These are phyloP conservation scores for Psilopogon haemacephalus DNA, from an alignment of 2,113 vertebrate species.

Conservation along the genomic window DNA sequence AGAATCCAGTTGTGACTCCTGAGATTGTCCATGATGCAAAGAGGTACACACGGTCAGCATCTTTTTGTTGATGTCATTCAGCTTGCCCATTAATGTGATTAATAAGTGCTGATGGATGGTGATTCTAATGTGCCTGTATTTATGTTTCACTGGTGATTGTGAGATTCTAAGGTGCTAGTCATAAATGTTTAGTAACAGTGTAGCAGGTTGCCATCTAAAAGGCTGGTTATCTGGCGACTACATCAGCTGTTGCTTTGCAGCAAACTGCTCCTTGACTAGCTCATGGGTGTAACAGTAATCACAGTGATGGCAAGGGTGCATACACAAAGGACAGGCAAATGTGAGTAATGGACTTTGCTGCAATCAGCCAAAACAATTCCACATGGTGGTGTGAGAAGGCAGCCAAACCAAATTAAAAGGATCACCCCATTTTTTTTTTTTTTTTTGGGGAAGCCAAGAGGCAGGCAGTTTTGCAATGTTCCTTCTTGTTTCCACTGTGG, in stretches of 20 bases:
- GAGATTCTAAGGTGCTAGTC: background rate
- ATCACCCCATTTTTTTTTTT: slow-evolving; percentile 21
- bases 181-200: background rate
- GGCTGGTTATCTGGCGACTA: background rate
- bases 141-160: background rate
- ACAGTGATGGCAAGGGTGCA: background rate
- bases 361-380: slow-evolving; percentile 32
- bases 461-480: slow-evolving; percentile 39
- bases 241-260: background rate
- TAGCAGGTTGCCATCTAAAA: background rate
- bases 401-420: slow-evolving; percentile 59
- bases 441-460: background rate
- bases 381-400: background rate
- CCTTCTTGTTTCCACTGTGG: slow-evolving; percentile 50
- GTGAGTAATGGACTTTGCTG: slow-evolving; percentile 60
- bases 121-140: background rate
- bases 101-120: background rate
- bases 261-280: slow-evolving; percentile 1
- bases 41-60: background rate
- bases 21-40: background rate
- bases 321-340: background rate
- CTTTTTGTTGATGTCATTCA: background rate
- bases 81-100: background rate
- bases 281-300: slow-evolving; percentile 32
- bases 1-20: background rate